A percentile compares a stretch with the other conserved stretches of the same genome.
Conservation (phyloP, 2,113 vertebrate genomes). For the Buteo buteo region DNA sequence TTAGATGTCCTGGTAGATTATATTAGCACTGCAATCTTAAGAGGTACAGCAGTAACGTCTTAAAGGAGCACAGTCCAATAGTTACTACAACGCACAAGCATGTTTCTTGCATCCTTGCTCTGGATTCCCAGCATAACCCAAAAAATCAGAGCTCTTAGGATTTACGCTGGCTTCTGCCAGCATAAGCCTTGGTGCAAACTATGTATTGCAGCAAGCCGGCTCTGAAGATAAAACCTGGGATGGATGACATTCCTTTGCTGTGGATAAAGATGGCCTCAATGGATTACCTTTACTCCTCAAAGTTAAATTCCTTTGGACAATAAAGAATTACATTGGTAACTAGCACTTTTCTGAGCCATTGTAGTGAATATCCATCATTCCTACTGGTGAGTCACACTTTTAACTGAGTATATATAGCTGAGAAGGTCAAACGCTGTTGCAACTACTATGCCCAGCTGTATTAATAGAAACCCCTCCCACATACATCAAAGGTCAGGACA, state of each 20-base stretch:
- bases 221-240: background rate
- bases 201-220: background rate
- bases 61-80: background rate
- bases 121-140: background rate
- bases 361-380: background rate
- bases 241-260: background rate
- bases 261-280: background rate
- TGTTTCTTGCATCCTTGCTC: background rate
- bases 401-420: background rate
- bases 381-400: background rate
- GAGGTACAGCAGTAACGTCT: background rate
- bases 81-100: background rate
- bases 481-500: background rate
- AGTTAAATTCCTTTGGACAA: background rate
- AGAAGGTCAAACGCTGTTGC: background rate
- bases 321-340: background rate
- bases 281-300: background rate
- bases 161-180: background rate
- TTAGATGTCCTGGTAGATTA: background rate
- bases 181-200: background rate
- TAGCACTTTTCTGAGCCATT: background rate
- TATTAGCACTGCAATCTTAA: background rate
- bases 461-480: background rate
- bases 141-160: background rate
- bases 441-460: background rate